Conservation (phyloP, 2,888 invertebrate genomes). For the Erebia epiphron region DNA sequence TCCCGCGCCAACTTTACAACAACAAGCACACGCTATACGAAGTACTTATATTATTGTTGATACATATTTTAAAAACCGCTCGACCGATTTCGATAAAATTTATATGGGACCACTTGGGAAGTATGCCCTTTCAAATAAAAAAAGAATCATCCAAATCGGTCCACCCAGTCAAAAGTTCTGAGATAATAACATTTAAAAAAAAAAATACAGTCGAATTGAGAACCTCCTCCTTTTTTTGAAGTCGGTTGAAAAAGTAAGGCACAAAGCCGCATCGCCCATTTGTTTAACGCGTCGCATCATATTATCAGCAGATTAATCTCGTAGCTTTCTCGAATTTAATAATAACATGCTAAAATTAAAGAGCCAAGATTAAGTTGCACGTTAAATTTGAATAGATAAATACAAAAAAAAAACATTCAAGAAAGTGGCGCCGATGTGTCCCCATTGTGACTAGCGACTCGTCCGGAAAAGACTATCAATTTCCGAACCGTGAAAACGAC, state of each 20-base stretch:
- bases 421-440: conserved; percentile 44
- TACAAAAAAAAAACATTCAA: conserved; percentile 35
- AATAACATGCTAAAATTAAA: conserved; percentile 2
- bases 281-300: conserved; percentile 8
- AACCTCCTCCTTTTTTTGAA: too few relatives aligned
- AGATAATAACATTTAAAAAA: too few relatives aligned
- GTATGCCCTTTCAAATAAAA: too few relatives aligned
- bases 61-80: too few relatives aligned
- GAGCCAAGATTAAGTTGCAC: conserved; percentile 23
- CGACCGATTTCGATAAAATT: too few relatives aligned
- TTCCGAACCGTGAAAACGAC: conserved; percentile 74
- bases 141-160: too few relatives aligned
- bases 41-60: too few relatives aligned
- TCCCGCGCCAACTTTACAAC: too few relatives aligned
- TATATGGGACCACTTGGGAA: too few relatives aligned
- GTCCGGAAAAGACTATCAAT: conserved; percentile 73
- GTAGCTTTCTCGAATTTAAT: conserved; percentile 9
- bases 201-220: too few relatives aligned
- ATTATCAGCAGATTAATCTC: background rate
- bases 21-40: too few relatives aligned
- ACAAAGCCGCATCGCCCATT: background rate
- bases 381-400: conserved; percentile 32
- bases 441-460: conserved; percentile 58
- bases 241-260: conserved; percentile 16
- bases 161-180: too few relatives aligned